Evolutionary conservation across 1,140 invertebrate species (phyloP), one percentile per base, ranked within the genome.

Genomic region (Hesperophylax magnus): DNA sequence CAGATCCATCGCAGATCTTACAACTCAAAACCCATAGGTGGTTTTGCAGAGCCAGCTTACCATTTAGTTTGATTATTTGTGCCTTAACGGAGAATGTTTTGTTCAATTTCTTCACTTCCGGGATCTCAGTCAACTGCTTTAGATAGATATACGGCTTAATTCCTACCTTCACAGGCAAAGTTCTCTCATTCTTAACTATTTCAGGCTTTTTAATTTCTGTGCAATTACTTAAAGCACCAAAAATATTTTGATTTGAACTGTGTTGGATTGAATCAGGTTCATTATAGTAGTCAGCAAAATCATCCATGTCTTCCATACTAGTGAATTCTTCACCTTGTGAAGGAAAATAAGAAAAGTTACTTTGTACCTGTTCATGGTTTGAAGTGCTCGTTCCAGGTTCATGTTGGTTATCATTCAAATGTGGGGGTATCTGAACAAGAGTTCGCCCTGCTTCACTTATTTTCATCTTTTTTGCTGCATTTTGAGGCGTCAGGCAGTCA

Each of bases 61-160:
- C 86, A 4, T 89, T 67, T 24, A 89, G 79, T 75, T 85, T 88
- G 65, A 88, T 85, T 69, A 90, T 87, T 77, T 88, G 88, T 4
- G 84, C 88, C 76, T 88, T 90, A 4, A 89, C 85, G 80, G 80
- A 85, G 69, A 88, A 89, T 7, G 87, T 86, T 84, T 85, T 87
- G 0, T 86, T 85, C 4, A 52, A n/a, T 81, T 81, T 86, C 24
- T 84, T 79, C 22, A 22, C 76, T 0, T 87, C 85, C 56, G 71
- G 81, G 71, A 88, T 74, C 22, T 88, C 87, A 8, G 86, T 86
- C 53, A 90, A 87, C 77, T 89, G 88, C 81, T 89, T 89, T 47
- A 90, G 86, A 84, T 89, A 89, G 4, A 88, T 83, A 77, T 86
- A 90, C 1, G 88, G 88, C 81, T 87, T 86, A 0, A 85, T 18